Percentiles rank a stretch among this genome's conserved stretches.
phyloP scores from a whole-genome alignment of 2,888 invertebrate species.

The Diarsia rubi region DNA sequence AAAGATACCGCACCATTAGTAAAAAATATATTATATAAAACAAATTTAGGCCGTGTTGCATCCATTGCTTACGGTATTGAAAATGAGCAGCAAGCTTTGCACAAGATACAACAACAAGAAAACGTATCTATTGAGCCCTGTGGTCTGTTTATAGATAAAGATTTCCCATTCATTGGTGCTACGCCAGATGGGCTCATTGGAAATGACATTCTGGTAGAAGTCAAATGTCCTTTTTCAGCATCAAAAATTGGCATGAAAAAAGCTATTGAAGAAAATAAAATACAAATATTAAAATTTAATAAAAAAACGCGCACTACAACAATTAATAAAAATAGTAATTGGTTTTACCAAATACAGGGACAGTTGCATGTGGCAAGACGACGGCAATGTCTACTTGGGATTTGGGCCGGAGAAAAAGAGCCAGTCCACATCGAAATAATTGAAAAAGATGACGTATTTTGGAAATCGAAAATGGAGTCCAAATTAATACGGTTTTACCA shows the following conservation, averaged over 20 bases:
- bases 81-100: slow-evolving; percentile 6
- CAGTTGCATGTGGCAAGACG: no score
- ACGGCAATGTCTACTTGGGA: no score
- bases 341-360: no score
- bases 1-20: slow-evolving; percentile 1
- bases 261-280: no score
- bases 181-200: slow-evolving; percentile 7
- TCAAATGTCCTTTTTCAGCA: slow-evolving; percentile 17
- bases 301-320: no score
- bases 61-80: slow-evolving; percentile 9
- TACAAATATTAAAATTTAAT: no score
- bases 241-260: slow-evolving; percentile 9
- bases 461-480: no score
- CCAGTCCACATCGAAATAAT: no score
- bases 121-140: neutral
- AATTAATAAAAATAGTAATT: no score
- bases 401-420: no score
- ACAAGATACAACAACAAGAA: neutral
- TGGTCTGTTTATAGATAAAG: neutral
- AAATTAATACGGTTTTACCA: no score
- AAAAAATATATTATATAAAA: slow-evolving; percentile 2
- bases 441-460: no score
- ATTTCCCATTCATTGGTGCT: slow-evolving; percentile 3
- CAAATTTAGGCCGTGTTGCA: neutral
- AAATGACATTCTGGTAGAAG: neutral